Conservation (phyloP, 2,113 vertebrate species). For the Phrynosoma blainvillii region DNA sequence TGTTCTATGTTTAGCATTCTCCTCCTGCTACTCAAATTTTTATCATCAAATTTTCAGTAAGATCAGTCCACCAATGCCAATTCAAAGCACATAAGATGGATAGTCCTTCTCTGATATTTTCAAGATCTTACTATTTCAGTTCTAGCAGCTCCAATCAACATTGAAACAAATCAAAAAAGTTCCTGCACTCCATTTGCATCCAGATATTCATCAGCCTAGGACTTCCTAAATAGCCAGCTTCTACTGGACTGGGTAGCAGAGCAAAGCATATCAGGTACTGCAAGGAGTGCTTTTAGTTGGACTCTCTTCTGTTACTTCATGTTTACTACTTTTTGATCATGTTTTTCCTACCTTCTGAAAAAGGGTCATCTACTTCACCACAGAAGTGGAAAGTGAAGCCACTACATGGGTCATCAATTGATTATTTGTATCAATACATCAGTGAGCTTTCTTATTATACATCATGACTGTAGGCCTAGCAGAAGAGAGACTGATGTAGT, state of each 20-base stretch:
- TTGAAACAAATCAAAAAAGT: not conserved
- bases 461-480: not conserved
- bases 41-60: too few species aligned
- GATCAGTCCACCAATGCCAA: too few species aligned
- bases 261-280: not conserved
- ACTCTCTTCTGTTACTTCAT: not conserved
- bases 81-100: too few species aligned
- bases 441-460: not conserved
- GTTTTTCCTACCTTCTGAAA: not conserved
- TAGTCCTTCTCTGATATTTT: too few species aligned
- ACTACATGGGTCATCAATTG: not conserved
- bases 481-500: not conserved
- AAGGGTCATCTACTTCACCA: not conserved
- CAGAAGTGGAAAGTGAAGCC: not conserved
- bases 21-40: too few species aligned
- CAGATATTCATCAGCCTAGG: not conserved
- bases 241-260: not conserved
- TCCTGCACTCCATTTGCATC: not conserved
- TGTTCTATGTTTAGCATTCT: too few species aligned
- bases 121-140: too few species aligned
- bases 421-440: slow-evolving; percentile 12
- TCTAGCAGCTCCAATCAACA: too few species aligned
- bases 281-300: not conserved
- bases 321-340: too few species aligned
- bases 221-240: not conserved